Conservation (phyloP, 2,797 vertebrate species). For the Anguilla obscura region DNA sequence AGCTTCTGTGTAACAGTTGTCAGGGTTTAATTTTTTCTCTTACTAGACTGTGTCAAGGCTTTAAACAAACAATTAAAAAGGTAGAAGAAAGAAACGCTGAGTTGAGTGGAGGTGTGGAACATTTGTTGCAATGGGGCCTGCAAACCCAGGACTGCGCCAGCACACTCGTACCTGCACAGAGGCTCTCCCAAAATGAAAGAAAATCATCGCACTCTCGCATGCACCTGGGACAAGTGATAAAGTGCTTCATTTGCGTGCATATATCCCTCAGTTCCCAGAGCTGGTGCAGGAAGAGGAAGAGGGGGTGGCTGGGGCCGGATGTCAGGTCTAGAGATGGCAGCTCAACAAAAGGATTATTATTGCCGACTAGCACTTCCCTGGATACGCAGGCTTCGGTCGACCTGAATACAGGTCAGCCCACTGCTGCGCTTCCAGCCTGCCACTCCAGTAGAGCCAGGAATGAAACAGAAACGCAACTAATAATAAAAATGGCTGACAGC, state of each 20-base stretch:
- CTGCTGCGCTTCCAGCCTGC: neutral
- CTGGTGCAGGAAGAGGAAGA: conserved; percentile 59
- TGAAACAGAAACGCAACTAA: neutral
- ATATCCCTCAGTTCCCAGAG: conserved; percentile 34
- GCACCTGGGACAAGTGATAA: neutral
- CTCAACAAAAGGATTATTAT: neutral
- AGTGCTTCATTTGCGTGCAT: neutral
- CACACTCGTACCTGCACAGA: neutral
- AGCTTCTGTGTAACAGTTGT: neutral
- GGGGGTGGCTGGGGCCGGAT: conserved; percentile 38
- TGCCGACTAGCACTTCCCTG: neutral
- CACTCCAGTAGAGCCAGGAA: neutral
- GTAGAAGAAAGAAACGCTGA: conserved; percentile 19
- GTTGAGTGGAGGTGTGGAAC: conserved; percentile 36
- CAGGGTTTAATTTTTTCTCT: neutral
- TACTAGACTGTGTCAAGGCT: conserved; percentile 24
- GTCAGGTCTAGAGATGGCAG: neutral
- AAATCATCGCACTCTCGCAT: neutral
- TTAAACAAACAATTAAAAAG: conserved; percentile 40
- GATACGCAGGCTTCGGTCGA: neutral
- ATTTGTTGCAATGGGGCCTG: conserved; percentile 34
- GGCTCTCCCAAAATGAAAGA: neutral
- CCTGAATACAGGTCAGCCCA: neutral
- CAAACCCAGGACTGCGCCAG: conserved; percentile 29
- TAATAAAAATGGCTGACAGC: neutral